Conservation (phyloP, 2,113 vertebrate genomes). For the Halcyon malimbica region DNA sequence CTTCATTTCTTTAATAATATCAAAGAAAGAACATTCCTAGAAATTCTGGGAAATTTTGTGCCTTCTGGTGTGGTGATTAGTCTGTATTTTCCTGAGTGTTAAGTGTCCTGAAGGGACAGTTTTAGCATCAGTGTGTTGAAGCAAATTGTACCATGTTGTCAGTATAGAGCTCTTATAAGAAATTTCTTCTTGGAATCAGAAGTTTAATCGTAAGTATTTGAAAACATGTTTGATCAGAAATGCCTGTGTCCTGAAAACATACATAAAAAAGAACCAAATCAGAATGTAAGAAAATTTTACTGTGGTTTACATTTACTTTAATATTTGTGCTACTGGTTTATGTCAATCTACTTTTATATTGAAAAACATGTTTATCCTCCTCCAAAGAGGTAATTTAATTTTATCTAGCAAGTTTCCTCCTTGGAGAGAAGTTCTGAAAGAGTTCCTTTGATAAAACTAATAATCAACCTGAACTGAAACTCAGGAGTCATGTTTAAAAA, state of each 20-base stretch:
- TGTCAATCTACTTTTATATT: not conserved
- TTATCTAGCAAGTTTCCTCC: constrained; percentile 6
- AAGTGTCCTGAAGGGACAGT: not conserved
- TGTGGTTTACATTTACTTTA: not conserved
- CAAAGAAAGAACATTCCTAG: not conserved
- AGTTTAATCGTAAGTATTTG: not conserved
- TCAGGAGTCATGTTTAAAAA: constrained; percentile 13
- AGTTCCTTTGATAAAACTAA: constrained; percentile 24
- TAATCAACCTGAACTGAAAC: constrained; percentile 14
- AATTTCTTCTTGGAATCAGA: not conserved
- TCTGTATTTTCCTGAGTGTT: not conserved
- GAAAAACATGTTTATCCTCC: not conserved
- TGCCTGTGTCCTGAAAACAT: not conserved
- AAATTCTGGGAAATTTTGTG: not conserved
- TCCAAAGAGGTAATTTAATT: constrained; percentile 29
- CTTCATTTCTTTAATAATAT: not conserved
- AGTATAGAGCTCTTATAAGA: not conserved
- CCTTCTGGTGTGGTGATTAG: not conserved
- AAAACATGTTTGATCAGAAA: not conserved
- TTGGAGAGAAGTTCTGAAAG: not conserved
- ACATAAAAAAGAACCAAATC: not conserved
- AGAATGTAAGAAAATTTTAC: not conserved
- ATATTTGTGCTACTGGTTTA: not conserved
- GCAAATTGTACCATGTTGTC: not conserved
- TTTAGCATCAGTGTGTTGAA: not conserved